Percentiles rank a stretch among this genome's conserved stretches.
Evolutionary conservation across 2,888 invertebrate genomes (phyloP).

Genomic region (Laothoe populi): DNA sequence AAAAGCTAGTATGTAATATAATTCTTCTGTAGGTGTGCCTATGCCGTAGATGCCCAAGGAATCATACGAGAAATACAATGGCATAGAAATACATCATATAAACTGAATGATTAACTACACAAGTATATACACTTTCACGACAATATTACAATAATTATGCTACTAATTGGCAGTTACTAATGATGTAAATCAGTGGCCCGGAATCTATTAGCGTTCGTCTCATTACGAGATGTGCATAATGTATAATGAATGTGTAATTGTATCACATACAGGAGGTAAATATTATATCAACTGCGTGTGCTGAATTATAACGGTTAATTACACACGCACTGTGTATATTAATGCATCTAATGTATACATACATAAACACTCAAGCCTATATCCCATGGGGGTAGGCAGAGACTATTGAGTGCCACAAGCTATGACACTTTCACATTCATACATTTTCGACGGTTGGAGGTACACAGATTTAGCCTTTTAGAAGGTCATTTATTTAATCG

Average conservation of each 20-base stretch:
- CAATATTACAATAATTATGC: slow-evolving; percentile 25
- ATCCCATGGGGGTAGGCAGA: too few relatives aligned
- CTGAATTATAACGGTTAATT: slow-evolving; percentile 13
- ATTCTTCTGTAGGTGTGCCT: too few relatives aligned
- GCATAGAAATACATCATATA: too few relatives aligned
- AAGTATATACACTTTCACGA: slow-evolving; percentile 1
- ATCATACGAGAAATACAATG: too few relatives aligned
- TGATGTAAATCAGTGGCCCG: slow-evolving; percentile 38
- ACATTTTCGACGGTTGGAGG: too few relatives aligned
- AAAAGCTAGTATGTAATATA: too few relatives aligned
- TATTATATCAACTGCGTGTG: slow-evolving; percentile 18
- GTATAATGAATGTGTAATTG: slow-evolving; percentile 19
- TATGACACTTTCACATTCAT: too few relatives aligned
- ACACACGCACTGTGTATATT: not conserved
- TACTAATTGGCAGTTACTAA: slow-evolving; percentile 39
- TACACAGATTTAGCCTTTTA: too few relatives aligned
- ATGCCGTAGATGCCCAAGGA: too few relatives aligned
- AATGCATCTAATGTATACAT: not conserved
- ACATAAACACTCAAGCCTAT: not conserved
- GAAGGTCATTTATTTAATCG: too few relatives aligned
- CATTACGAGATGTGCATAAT: slow-evolving; percentile 25
- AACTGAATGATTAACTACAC: too few relatives aligned
- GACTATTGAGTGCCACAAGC: too few relatives aligned
- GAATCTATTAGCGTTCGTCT: slow-evolving; percentile 45
- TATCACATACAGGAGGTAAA: slow-evolving; percentile 23